Evolutionary conservation across 2,113 vertebrate species (phyloP).

Genomic region (Gorsachius goisagi): DNA sequence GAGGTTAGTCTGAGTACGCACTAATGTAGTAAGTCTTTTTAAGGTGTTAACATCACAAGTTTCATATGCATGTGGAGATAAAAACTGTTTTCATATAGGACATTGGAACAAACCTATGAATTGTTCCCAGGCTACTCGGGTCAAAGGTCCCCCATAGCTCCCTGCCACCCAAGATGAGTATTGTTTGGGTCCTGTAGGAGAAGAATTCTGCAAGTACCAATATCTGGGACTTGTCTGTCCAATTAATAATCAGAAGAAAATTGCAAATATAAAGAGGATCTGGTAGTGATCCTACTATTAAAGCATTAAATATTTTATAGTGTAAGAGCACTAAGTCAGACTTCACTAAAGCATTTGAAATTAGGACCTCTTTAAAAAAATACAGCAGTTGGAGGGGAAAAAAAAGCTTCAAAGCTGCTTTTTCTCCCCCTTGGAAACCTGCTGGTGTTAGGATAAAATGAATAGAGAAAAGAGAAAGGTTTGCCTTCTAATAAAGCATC

Average conservation of each 20-base stretch:
- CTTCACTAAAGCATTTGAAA: slow-evolving; percentile 48
- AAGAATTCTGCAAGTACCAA: not conserved
- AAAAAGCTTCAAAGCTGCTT: slow-evolving; percentile 75
- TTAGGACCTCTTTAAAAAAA: slow-evolving; percentile 42
- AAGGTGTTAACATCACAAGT: not conserved
- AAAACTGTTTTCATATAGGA: not conserved
- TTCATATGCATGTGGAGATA: not conserved
- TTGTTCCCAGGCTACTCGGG: not conserved
- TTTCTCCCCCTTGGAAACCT: slow-evolving; percentile 73
- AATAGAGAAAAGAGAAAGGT: slow-evolving; percentile 65
- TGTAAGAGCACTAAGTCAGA: slow-evolving; percentile 48
- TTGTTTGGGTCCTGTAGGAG: not conserved
- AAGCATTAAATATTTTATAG: slow-evolving; percentile 42
- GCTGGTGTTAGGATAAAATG: slow-evolving; percentile 73
- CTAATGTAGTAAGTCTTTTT: not conserved
- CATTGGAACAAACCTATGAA: not conserved
- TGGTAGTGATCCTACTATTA: not conserved
- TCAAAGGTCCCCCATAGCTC: not conserved
- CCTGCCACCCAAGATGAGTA: slow-evolving; percentile 3
- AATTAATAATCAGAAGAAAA: slow-evolving; percentile 43
- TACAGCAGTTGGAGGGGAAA: slow-evolving; percentile 31
- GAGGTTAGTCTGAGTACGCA: not conserved
- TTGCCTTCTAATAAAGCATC: slow-evolving; percentile 78
- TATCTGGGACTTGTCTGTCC: not conserved
- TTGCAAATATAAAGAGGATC: not conserved